A percentile compares a stretch with the other conserved stretches of the same genome.
phyloP scores from a whole-genome alignment of 2,113 vertebrate genomes.

The Trematocara variabile region DNA sequence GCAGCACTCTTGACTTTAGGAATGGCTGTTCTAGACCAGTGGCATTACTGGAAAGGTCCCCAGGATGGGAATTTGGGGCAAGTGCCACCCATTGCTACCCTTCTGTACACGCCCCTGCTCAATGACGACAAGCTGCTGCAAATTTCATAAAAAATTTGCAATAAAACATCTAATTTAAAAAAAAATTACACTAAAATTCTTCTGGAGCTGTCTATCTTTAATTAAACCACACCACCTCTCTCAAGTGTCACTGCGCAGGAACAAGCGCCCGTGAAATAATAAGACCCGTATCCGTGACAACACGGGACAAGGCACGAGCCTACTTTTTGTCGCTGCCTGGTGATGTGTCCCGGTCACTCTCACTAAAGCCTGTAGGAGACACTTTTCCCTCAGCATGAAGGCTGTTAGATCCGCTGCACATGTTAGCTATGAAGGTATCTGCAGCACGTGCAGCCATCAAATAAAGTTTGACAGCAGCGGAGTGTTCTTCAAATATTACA shows the following conservation, averaged over 20 bases:
- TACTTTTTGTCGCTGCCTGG: not conserved
- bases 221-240: not conserved
- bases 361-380: not conserved
- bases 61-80: not conserved
- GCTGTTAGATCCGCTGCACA: not conserved
- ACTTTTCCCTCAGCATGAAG: not conserved
- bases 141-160: not conserved
- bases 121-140: not conserved
- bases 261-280: constrained; percentile 33
- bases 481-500: not conserved
- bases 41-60: not conserved
- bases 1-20: not conserved
- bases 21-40: not conserved
- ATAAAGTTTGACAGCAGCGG: not conserved
- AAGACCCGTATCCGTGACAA: not conserved
- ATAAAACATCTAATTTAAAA: not conserved
- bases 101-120: not conserved
- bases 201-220: not conserved
- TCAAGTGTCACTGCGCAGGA: not conserved
- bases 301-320: constrained; percentile 16
- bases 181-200: not conserved
- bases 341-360: constrained; percentile 11
- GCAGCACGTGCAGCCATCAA: not conserved
- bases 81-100: not conserved
- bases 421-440: not conserved